Conservation (phyloP, 1,140 invertebrate genomes). For the Oncopodura yosiiana region DNA sequence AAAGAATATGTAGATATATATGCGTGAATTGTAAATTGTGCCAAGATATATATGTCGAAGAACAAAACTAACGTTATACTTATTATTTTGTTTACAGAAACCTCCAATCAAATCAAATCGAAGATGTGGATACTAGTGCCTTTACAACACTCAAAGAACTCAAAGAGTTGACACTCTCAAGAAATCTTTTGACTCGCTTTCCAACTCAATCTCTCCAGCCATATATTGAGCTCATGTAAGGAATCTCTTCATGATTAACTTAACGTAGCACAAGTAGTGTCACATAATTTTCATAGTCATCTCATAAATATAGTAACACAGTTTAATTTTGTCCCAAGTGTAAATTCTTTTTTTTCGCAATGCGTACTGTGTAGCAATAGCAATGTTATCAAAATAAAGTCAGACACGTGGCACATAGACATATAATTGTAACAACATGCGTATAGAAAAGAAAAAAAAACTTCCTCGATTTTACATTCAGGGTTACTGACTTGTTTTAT, state of each 20-base stretch:
- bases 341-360: too few relatives aligned
- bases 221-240: conserved; percentile 40
- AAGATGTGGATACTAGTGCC: conserved; percentile 45
- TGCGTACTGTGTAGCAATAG: too few relatives aligned
- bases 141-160: conserved; percentile 49
- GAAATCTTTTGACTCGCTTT: conserved; percentile 53
- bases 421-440: too few relatives aligned
- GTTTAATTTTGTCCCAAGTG: too few relatives aligned
- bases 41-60: background rate
- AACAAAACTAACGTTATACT: conserved; percentile 5
- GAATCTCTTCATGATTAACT: background rate
- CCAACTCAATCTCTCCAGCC: conserved; percentile 51
- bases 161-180: conserved; percentile 53
- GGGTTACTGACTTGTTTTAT: too few relatives aligned
- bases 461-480: too few relatives aligned
- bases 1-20: conserved; percentile 50
- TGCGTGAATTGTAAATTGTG: conserved; percentile 1
- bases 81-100: conserved; percentile 45
- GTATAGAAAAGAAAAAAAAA: too few relatives aligned
- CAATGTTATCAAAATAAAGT: too few relatives aligned
- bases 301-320: too few relatives aligned
- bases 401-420: too few relatives aligned
- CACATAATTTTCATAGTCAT: too few relatives aligned
- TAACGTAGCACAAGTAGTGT: too few relatives aligned
- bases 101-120: conserved; percentile 56